These are phyloP conservation scores for Antrozous pallidus DNA, from an alignment of 2,797 vertebrate genomes.

Conservation along the genomic window DNA sequence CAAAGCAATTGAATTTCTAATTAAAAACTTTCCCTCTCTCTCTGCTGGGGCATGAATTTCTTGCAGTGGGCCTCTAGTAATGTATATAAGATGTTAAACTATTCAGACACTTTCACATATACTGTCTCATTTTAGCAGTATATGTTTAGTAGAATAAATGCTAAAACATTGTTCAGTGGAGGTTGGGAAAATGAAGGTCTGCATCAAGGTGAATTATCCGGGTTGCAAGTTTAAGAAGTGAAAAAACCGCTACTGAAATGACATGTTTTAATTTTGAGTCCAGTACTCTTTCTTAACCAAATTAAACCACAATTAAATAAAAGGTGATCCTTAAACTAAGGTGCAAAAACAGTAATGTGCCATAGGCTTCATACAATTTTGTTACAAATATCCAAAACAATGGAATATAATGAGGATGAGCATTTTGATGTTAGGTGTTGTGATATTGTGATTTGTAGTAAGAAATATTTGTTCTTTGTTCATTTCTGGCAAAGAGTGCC, in stretches of 20 bases:
- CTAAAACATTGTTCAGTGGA: not conserved
- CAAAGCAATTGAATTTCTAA: not conserved
- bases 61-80: too few species aligned
- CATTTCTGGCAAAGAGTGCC: not conserved
- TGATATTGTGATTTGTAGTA: not conserved
- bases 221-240: not conserved
- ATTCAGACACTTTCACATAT: not conserved
- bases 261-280: not conserved
- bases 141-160: slow-evolving; percentile 11
- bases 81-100: not conserved
- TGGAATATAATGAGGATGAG: not conserved
- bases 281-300: not conserved
- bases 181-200: not conserved
- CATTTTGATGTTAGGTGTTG: not conserved
- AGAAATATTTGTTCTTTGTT: not conserved
- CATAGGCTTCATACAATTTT: not conserved
- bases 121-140: not conserved
- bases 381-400: not conserved
- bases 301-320: not conserved
- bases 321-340: not conserved
- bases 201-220: not conserved
- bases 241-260: not conserved
- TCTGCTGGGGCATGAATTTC: too few species aligned
- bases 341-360: not conserved
- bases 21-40: not conserved